A percentile compares a stretch with the other conserved stretches of the same genome.
Conservation (phyloP, 2,797 vertebrate species). For the Bradypodion pumilum region DNA sequence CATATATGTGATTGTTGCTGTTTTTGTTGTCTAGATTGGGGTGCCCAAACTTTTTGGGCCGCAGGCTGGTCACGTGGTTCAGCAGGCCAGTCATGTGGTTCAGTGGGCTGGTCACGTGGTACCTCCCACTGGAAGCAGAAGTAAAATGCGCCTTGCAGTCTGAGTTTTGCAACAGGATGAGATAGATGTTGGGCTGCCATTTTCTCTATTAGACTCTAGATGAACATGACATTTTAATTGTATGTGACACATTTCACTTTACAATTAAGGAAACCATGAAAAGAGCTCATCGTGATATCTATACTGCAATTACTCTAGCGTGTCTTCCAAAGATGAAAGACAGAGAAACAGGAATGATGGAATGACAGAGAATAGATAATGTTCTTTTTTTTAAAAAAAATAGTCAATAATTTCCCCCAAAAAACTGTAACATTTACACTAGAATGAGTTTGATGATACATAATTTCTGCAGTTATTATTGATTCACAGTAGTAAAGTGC, state of each 20-base stretch:
- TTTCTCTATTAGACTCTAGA: too few species aligned
- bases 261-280: conserved; percentile 33
- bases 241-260: conserved; percentile 2
- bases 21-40: too few species aligned
- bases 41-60: too few species aligned
- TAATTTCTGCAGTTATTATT: conserved; percentile 62
- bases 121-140: too few species aligned
- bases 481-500: conserved; percentile 52
- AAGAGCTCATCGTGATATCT: conserved; percentile 32
- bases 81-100: too few species aligned
- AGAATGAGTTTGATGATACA: conserved; percentile 47
- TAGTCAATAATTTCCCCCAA: conserved; percentile 11
- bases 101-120: too few species aligned
- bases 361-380: conserved; percentile 9
- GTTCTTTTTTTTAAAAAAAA: conserved; percentile 37
- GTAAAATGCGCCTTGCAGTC: too few species aligned
- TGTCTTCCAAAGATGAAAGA: conserved; percentile 20
- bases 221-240: conserved; percentile 13
- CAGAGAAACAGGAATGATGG: conserved; percentile 21
- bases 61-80: too few species aligned
- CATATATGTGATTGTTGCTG: conserved; percentile 1
- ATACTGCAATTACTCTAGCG: background rate
- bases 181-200: too few species aligned
- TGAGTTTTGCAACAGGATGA: too few species aligned
- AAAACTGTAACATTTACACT: conserved; percentile 3